phyloP scores from a whole-genome alignment of 1,140 invertebrate species.

The Meloidogyne hapla region DNA sequence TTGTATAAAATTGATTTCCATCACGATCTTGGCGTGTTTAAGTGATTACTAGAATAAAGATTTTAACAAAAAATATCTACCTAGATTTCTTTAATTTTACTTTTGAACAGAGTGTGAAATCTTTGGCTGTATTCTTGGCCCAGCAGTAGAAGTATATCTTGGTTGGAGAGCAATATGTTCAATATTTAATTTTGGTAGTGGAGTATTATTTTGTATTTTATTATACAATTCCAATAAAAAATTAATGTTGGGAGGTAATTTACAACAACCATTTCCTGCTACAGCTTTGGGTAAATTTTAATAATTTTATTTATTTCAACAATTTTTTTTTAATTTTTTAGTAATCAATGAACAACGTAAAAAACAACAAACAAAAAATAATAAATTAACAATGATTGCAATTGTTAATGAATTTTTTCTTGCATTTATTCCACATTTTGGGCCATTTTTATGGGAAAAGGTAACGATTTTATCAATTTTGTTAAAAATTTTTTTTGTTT shows the following conservation, averaged over 20 bases:
- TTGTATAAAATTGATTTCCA: no score
- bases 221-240: slow-evolving; percentile 14
- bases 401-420: slow-evolving; percentile 28
- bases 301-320: not conserved
- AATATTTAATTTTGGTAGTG: slow-evolving; percentile 21
- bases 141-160: slow-evolving; percentile 16
- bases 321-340: not conserved
- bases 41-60: no score
- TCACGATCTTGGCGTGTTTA: no score
- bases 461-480: not conserved
- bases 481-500: not conserved
- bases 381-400: slow-evolving; percentile 8
- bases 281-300: not conserved
- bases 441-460: slow-evolving; percentile 28
- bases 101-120: slow-evolving; percentile 26
- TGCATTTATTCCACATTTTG: slow-evolving; percentile 25
- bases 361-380: slow-evolving; percentile 17
- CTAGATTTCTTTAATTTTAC: no score
- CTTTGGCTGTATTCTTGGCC: slow-evolving; percentile 20
- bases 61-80: no score
- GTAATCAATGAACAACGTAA: slow-evolving; percentile 6
- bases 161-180: slow-evolving; percentile 19
- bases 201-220: slow-evolving; percentile 9
- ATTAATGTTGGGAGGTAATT: not conserved
- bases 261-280: slow-evolving; percentile 7